Evolutionary conservation across 2,888 invertebrate genomes (phyloP), one percentile per base, ranked within the genome.

Genomic region (Orthosia gothica): DNA sequence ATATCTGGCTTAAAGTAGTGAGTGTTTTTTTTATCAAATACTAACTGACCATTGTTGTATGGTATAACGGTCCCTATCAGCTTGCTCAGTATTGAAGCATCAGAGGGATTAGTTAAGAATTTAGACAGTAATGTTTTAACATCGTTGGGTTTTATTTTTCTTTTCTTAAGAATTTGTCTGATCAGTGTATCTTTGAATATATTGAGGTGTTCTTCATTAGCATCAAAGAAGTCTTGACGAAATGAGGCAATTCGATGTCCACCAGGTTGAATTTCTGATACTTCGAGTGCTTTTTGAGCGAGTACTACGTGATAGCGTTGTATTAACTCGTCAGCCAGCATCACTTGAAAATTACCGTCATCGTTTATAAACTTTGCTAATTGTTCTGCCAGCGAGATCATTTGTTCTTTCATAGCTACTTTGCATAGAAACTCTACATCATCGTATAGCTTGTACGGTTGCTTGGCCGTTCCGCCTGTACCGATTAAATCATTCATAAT

Each of bases 31-130:
- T 55, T 18, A 16, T 74, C 58, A 13, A 76, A 74, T 23, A 55
- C 32, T 5, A 83, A 62, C 59, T 79, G 73, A 2, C 40, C 57
- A 18, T 76, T 63, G 50, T 70, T 59, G 26, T 67, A 73, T 1
- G 20, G 45, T 13, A 83, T 18, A 63, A 76, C 62, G 15, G 13
- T 65, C 9, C 63, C 71, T 16, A 81, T 70, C 5, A 83, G 12
- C 58, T 67, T 65, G 20, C 69, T 67, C 9, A 82, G 52, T 40
- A 52, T 23, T 20, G 20, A 4, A n/a, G 45, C 32, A 18, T 58
- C 70, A 15, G 63, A 26, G 5, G 72, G 66, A 7, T 67, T 18
- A 4, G 55, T 12, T 12, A 66, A 47, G 18, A 70, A 67, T 9
- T 32, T 13, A 23, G 32, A n/a, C 32, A 62, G 5, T 3, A 40